Evolutionary conservation across 2,113 vertebrate genomes (phyloP).

Genomic region (Scytalopus superciliaris): DNA sequence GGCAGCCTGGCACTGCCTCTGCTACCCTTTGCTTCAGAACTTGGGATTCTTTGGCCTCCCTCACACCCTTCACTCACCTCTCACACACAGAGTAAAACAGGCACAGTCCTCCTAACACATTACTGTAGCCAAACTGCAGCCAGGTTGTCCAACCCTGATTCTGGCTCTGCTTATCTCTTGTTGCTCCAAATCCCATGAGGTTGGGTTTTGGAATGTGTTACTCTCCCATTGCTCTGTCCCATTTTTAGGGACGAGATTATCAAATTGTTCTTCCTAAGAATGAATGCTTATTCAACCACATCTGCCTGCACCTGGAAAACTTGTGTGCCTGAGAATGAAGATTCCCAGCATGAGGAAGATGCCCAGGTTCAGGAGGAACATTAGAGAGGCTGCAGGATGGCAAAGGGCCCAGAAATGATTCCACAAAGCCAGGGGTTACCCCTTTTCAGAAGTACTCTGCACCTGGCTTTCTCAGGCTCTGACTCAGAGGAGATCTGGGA

Average conservation of each 20-base stretch:
- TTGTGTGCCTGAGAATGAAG: neutral
- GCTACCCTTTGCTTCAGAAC: neutral
- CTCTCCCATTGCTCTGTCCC: neutral
- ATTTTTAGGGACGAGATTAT: neutral
- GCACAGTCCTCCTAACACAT: neutral
- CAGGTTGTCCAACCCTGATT: fast-evolving
- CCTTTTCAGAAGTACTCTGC: conserved; percentile 2
- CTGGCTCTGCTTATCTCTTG: neutral
- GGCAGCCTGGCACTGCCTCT: neutral
- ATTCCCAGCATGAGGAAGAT: neutral
- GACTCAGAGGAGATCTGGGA: conserved; percentile 46
- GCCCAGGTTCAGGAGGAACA: neutral
- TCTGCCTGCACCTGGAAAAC: neutral
- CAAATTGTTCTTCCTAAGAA: neutral
- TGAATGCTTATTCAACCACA: neutral
- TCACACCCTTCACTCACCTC: neutral
- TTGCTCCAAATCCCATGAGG: neutral
- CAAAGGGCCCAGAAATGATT: neutral
- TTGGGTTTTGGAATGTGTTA: neutral
- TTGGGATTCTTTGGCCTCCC: neutral
- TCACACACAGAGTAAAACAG: neutral
- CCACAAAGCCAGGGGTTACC: neutral
- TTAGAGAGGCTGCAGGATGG: neutral
- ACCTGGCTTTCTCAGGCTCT: conserved; percentile 23
- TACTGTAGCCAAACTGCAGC: neutral